phyloP scores from a whole-genome alignment of 2,797 vertebrate genomes.

The Catharus ustulatus region DNA sequence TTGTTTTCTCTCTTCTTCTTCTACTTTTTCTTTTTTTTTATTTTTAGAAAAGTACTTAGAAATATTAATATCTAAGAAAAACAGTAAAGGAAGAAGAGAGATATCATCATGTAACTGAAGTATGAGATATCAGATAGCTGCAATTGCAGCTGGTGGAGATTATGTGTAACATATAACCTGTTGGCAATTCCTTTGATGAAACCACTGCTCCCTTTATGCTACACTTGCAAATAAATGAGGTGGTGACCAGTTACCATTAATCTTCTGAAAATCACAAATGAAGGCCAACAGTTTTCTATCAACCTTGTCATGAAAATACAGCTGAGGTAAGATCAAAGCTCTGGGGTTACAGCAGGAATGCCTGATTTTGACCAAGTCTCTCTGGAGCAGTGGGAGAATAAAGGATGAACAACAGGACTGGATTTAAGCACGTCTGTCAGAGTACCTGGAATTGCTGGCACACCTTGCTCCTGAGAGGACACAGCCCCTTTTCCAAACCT shows the following conservation, averaged over 20 bases:
- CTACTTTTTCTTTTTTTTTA: no score
- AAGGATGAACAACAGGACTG: background rate
- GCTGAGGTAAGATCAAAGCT: conserved; percentile 33
- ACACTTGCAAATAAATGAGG: conserved; percentile 68
- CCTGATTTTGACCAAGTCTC: background rate
- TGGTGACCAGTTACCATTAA: conserved; percentile 67
- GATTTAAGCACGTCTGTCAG: background rate
- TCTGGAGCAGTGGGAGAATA: background rate
- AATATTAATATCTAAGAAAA: conserved; percentile 55
- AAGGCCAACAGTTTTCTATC: conserved; percentile 42
- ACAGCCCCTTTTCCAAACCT: background rate
- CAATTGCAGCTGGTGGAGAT: conserved; percentile 68
- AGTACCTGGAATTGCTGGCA: background rate
- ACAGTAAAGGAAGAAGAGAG: conserved; percentile 51
- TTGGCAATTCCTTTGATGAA: conserved; percentile 70
- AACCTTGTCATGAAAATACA: background rate
- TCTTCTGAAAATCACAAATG: conserved; percentile 51
- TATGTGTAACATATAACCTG: conserved; percentile 56
- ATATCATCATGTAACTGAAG: conserved; percentile 31
- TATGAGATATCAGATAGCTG: conserved; percentile 60
- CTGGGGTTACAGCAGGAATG: background rate
- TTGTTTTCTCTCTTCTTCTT: background rate
- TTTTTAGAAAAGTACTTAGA: background rate
- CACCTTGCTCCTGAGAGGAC: background rate
- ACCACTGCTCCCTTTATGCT: conserved; percentile 48